Evolutionary conservation across 2,113 vertebrate genomes (phyloP), one percentile per base, ranked within the genome.

Genomic region (Istiophorus platypterus): DNA sequence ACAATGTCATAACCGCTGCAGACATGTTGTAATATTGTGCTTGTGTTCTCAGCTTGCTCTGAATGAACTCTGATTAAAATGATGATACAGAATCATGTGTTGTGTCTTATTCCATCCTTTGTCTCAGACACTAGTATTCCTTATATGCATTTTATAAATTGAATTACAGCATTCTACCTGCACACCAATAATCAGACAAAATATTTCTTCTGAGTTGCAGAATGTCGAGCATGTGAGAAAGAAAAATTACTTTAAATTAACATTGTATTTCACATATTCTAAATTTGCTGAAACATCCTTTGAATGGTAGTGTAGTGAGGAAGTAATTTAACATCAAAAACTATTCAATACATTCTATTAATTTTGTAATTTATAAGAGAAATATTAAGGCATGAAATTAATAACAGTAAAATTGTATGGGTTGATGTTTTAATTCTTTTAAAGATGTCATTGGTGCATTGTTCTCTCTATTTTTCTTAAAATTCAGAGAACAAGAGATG

Each of bases 31-130:
- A 96, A 96, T 96, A 93, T 96, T 85, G 95, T 97, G 96, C 95
- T 97, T 96, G 95, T 97, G 95, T 95, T 95, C 92, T 97, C 94
- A 95, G 96, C 96, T 97, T 97, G 97, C 96, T 96, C 93, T 92
- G 92, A 94, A 95, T 94, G 92, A 96, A 95, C 93, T 85, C 74
- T 91, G 88, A 97, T 95, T 96, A 98, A 98, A 97, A 84, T 76
- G 66, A 81, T 76, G 78, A 89, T 86, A 84, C 22, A 26, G 57
- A 88, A 59, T 24, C 54, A 17, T 39, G 70, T 65, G 56, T 57
- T 54, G 14, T 87, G 66, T 67, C 31, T 79, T 72, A 26, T 67
- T 91, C 27, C 3, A 24, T 79, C n/a, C 9, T 14, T 72, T 61
- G 8, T 51, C 15, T 54, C 39, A 14, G 22, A 10, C 31, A 29